These are phyloP conservation scores for Phoxinus phoxinus DNA, from an alignment of 2,113 vertebrate species.

Conservation along the genomic window DNA sequence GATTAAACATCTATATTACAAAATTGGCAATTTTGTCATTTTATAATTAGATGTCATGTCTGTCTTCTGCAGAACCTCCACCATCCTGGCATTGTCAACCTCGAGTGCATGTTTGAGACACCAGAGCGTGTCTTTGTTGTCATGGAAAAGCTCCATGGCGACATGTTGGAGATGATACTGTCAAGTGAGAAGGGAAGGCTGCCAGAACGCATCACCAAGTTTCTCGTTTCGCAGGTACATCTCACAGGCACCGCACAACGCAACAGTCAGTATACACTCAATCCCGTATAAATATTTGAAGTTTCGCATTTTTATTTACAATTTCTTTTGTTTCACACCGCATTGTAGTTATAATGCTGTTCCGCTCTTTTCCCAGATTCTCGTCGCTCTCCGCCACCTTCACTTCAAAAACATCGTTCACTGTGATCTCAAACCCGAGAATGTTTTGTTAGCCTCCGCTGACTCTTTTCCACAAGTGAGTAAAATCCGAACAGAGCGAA, in stretches of 20 bases:
- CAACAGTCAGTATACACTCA: background rate
- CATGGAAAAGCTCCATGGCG: slow-evolving; percentile 99
- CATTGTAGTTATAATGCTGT: background rate
- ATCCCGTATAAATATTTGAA: background rate
- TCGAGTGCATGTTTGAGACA: slow-evolving; percentile 99
- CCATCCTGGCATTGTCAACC: slow-evolving; percentile 95
- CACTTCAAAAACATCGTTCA: slow-evolving; percentile 99
- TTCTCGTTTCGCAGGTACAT: slow-evolving; percentile 93
- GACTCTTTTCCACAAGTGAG: slow-evolving; percentile 95
- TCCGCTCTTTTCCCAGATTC: slow-evolving; percentile 78
- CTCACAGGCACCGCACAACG: background rate
- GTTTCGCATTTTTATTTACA: background rate
- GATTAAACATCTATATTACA: slow-evolving; percentile 9
- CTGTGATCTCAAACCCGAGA: slow-evolving; percentile 98
- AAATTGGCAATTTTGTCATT: background rate
- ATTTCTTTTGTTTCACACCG: background rate
- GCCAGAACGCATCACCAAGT: slow-evolving; percentile 96
- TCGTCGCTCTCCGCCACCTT: slow-evolving; percentile 93
- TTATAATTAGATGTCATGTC: background rate
- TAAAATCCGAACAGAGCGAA: slow-evolving; percentile 30
- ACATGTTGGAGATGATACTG: slow-evolving; percentile 99
- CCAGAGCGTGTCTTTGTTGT: slow-evolving; percentile 96
- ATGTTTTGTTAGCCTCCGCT: slow-evolving; percentile 91
- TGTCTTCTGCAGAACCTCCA: slow-evolving; percentile 85
- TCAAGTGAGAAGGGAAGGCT: slow-evolving; percentile 97